Base-by-base conservation (phyloP, 2,797 vertebrate genomes). In the Potorous gilbertii region DNA sequence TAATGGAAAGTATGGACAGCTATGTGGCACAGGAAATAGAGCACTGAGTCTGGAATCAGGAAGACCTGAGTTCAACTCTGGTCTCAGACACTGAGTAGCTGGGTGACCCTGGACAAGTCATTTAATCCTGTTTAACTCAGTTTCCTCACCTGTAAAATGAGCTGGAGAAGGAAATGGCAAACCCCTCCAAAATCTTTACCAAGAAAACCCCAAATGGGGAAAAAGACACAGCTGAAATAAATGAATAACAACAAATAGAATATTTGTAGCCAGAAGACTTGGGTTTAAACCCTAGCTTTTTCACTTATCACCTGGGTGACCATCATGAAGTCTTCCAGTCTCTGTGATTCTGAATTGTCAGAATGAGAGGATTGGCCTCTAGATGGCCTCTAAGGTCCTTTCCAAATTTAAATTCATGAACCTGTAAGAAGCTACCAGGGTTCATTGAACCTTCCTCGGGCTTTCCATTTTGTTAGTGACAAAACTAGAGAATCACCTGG, bases 191-290 rank as follows among this genome's bases (percentile, higher is more conserved):
- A 1, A 81, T 10, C n/a, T 40, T 24, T 81, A 18, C n/a, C 66
- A 81, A 81, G 66, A 81, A 81, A n/a, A 74, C 16, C 34, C 62
- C 5, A n/a, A 74, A 81, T 40, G 66, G 66, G n/a, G 18, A 21
- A 6, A 24, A 24, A 0, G 21, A 10, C 2, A 40, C 8, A 8
- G 24, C n/a, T 3, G 1, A 59, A 13, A 59, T 3, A 4, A 31
- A 3, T 40, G 66, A 10, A 81, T 18, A 81, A 62, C 12, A 34
- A 24, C n/a, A 40, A 81, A 81, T 40, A 24, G 34, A 16, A 40
- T 6, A 40, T 50, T 87, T 87, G 24, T 50, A 87, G 40, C 21
- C 74, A 87, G 74, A 50, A 50, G 74, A 46, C 40, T 21, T 50
- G 74, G 18, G 1, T 87, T 87, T 87, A 46, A 87, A 46, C 9